Conservation (phyloP, 2,888 invertebrate species). For the Ditylenchus weischeri region DNA sequence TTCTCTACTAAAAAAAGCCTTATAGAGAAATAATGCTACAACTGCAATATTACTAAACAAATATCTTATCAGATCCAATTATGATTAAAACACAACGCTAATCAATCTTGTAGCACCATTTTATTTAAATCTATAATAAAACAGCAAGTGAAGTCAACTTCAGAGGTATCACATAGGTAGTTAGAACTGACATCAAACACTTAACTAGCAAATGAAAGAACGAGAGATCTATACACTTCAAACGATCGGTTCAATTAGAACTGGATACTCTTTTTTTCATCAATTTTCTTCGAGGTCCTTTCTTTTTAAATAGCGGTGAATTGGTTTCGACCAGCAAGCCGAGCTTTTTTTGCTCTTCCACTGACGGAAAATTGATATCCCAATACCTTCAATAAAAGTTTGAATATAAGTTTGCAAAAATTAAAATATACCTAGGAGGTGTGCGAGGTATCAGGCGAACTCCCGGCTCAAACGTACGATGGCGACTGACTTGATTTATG, state of each 20-base stretch:
- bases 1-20: not conserved
- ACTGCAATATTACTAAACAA: not conserved
- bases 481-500: conserved; percentile 42
- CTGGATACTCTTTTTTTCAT: conserved; percentile 3
- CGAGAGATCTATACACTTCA: not conserved
- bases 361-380: conserved; percentile 39
- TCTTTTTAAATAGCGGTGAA: conserved; percentile 28
- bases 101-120: not conserved
- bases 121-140: too few species aligned
- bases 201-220: too few species aligned
- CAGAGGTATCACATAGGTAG: too few species aligned
- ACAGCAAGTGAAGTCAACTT: too few species aligned
- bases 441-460: conserved; percentile 14
- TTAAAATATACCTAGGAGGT: conserved; percentile 30
- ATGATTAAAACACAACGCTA: not conserved
- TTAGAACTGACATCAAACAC: too few species aligned
- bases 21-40: not conserved
- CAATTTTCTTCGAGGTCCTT: conserved; percentile 1
- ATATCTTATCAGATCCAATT: not conserved
- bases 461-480: conserved; percentile 32
- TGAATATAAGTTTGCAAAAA: too few species aligned
- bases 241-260: not conserved
- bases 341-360: conserved; percentile 34
- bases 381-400: conserved; percentile 21
- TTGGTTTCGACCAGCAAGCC: conserved; percentile 23